phyloP scores from a whole-genome alignment of 2,797 vertebrate species.

The Carcharodon carcharias region DNA sequence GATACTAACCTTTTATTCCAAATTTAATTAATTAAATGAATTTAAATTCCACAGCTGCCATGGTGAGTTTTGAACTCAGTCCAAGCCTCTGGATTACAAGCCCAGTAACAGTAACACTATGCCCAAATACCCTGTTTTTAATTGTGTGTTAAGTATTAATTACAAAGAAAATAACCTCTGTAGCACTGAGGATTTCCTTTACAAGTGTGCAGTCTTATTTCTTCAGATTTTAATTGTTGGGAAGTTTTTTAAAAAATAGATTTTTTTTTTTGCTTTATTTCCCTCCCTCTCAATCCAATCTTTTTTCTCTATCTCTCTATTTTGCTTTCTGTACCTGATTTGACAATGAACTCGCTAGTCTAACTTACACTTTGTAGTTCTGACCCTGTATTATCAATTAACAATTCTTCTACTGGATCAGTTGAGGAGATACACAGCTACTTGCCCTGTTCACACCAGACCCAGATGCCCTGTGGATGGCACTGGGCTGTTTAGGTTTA shows the following conservation, averaged over 20 bases:
- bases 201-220: not conserved
- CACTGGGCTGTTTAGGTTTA: not conserved
- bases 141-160: not conserved
- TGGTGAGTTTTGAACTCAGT: no score
- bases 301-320: not conserved
- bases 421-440: not conserved
- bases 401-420: no score
- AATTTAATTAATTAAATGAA: no score
- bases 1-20: no score
- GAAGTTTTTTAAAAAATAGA: no score
- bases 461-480: not conserved
- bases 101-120: no score
- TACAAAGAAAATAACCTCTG: not conserved
- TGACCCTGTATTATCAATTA: not conserved
- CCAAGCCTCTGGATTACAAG: no score
- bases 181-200: not conserved
- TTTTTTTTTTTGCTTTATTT: not conserved
- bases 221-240: no score
- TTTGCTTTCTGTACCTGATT: not conserved
- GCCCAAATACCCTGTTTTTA: no score
- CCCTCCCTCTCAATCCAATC: not conserved
- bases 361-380: not conserved
- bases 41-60: no score
- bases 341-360: not conserved
- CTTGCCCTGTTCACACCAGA: not conserved